Evolutionary conservation across 2,797 vertebrate species (phyloP), one percentile per base, ranked within the genome.

Genomic region (Aphelocoma californica): DNA sequence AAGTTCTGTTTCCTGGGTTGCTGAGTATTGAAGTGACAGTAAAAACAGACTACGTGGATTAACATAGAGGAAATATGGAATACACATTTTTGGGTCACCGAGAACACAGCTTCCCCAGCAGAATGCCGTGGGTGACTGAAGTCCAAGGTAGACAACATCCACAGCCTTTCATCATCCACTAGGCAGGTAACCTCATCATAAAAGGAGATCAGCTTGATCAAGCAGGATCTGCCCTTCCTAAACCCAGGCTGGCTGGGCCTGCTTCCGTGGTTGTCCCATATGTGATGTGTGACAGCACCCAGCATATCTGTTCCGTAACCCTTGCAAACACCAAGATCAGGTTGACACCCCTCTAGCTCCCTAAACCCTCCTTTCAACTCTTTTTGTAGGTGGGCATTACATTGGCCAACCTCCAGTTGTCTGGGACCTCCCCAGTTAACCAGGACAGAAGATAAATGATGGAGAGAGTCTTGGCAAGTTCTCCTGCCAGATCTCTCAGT

Each of bases 1-100:
- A 56, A 48, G 50, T 48, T 65, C 0, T 0, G 5, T 65, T 65
- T 65, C 31, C 34, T 48, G 6, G 4, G 17, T 12, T 57, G 34
- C 31, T 57, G 31, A 57, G 12, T 34, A 42, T 31, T 65, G 14
- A 83, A 73, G 13, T 42, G 31, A 57, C 25, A 83, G 34, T 40
- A n/a, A 64, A 47, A 73, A 34, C 7, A 34, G 34, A 34, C 42
- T 60, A 20, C 3, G 0, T 23, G 7, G 15, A 62, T 54, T 65
- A 48, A 65, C 6, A 2, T 9, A 40, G 42, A 34, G 1, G 6
- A 56, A 73, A 34, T 31, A 65, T 1, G 3, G 34, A 73, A 48
- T 25, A 40, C 34, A 17, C 13, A 12, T 47, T 72, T 82, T 56
- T n/a, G 24, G 10, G 42, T 48, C 50, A 48, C 29, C 19, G 7